A percentile compares a stretch with the other conserved stretches of the same genome.
Evolutionary conservation across 2,113 vertebrate species (phyloP).

Genomic region (Misgurnus anguillicaudatus): DNA sequence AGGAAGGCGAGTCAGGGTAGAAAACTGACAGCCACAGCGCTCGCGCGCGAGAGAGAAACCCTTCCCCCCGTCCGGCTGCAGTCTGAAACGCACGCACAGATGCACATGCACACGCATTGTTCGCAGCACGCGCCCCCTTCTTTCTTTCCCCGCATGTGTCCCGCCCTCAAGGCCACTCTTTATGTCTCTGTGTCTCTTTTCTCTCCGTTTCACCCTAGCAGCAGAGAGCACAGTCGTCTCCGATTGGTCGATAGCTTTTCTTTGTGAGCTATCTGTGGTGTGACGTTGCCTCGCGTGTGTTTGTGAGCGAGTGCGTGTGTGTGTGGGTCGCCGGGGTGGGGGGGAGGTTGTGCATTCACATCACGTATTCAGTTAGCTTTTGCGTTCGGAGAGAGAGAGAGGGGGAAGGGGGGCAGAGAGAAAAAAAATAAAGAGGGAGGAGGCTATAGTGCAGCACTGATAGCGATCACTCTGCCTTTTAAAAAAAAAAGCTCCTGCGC

Average conservation of each 20-base stretch:
- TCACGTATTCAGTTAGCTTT: conserved; percentile 65
- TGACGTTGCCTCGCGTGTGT: conserved; percentile 70
- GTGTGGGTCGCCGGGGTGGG: conserved; percentile 44
- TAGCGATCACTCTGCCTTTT: conserved; percentile 66
- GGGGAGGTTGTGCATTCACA: conserved; percentile 59
- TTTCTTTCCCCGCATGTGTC: conserved; percentile 46
- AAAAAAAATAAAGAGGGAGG: conserved; percentile 45
- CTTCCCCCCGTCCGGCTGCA: conserved; percentile 42
- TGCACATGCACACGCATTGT: conserved; percentile 56
- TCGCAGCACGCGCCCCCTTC: conserved; percentile 49
- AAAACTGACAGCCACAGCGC: conserved; percentile 80
- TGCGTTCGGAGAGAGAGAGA: conserved; percentile 37
- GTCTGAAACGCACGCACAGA: conserved; percentile 48
- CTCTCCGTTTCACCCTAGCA: conserved; percentile 77
- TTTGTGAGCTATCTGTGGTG: conserved; percentile 75
- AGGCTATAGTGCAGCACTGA: conserved; percentile 59
- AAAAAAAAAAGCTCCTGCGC: conserved; percentile 63
- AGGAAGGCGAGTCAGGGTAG: conserved; percentile 75
- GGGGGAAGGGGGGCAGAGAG: conserved; percentile 33
- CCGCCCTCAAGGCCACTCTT: conserved; percentile 33
- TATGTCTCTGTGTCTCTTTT: conserved; percentile 42
- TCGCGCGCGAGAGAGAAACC: conserved; percentile 41
- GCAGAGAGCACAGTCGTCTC: conserved; percentile 66
- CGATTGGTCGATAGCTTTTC: conserved; percentile 73
- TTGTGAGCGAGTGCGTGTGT: conserved; percentile 23